Evolutionary conservation across 1,140 invertebrate genomes (phyloP), one percentile per base, ranked within the genome.

Genomic region (Meloidogyne floridensis): DNA sequence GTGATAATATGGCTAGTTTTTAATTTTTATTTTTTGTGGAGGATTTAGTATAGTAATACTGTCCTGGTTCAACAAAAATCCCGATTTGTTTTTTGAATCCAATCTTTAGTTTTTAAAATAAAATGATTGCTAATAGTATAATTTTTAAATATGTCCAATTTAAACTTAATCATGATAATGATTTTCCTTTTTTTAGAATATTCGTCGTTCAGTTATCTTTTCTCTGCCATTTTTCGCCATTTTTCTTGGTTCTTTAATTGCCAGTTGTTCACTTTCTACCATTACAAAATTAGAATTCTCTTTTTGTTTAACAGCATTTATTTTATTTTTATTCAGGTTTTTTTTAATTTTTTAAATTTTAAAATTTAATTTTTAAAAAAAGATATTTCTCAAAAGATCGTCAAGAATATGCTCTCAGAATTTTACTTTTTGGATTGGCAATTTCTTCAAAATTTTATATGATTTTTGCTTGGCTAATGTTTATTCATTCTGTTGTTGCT

Each of bases 171-270:
- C 7, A 4, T 47, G 7, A 47, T 6, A 47, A 47, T 47, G 4
- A 6, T 6, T 47, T 47, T 47, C 47, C 47, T 32, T 87, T 86
- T 93, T 93, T 77, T 92, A 96, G 95, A 93, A 93, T 90, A 91
- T 96, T 86, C 92, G 94, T 86, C 95, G 94, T 93, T 95, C 94
- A 92, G 93, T 94, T 73, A 95, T 96, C 93, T 93, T 94, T 81
- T 92, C 93, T 80, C 94, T 95, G 82, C 96, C 96, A 32, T 97
- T 98, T 90, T 89, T 97, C 84, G 93, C 94, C 47, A 95, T 97
- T 91, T 97, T 96, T 91, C 87, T 94, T 65, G 93, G 95, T 80
- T 96, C 96, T 80, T 93, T 94, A 87, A 93, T 96, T 76, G 93
- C 97, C 83, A 93, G 96, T 89, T 92, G 94, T 83, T 93, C 93